phyloP scores from a whole-genome alignment of 2,797 vertebrate species.

The Alauda arvensis region DNA sequence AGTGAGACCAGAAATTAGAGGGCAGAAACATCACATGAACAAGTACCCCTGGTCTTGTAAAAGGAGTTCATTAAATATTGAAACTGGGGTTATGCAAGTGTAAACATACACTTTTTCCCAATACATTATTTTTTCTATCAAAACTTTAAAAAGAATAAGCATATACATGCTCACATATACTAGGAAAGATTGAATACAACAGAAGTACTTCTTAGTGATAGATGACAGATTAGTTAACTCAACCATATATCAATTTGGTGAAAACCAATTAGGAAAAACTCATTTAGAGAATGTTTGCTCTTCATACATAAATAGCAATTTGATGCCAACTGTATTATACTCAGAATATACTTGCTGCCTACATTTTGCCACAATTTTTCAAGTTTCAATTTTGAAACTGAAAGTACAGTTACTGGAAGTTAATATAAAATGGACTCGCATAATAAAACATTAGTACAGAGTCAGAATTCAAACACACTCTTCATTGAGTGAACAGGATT shows the following conservation, averaged over 20 bases:
- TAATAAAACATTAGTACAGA: not conserved
- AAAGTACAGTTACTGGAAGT: conserved; percentile 25
- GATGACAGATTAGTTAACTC: not conserved
- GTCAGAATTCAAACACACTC: not conserved
- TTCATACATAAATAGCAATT: not conserved
- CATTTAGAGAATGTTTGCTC: not conserved
- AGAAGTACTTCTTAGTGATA: not conserved
- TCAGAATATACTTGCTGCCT: not conserved
- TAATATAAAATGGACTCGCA: not conserved
- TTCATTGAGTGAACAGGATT: not conserved
- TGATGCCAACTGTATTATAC: not conserved
- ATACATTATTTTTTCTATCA: conserved; percentile 41
- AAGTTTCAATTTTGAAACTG: conserved; percentile 10
- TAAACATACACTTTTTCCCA: not conserved
- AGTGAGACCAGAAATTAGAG: not conserved
- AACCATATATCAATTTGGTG: not conserved
- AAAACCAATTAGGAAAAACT: conserved; percentile 8
- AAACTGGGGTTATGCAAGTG: not conserved
- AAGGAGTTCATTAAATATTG: not conserved
- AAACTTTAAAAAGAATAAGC: conserved; percentile 1
- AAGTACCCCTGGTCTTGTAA: not conserved
- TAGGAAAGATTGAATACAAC: not conserved
- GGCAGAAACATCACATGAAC: not conserved
- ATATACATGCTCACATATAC: not conserved
- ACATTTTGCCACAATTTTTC: not conserved